These are phyloP conservation scores for Montipora foliosa DNA, from an alignment of 64 coral and sea anemone species.

Conservation along the genomic window DNA sequence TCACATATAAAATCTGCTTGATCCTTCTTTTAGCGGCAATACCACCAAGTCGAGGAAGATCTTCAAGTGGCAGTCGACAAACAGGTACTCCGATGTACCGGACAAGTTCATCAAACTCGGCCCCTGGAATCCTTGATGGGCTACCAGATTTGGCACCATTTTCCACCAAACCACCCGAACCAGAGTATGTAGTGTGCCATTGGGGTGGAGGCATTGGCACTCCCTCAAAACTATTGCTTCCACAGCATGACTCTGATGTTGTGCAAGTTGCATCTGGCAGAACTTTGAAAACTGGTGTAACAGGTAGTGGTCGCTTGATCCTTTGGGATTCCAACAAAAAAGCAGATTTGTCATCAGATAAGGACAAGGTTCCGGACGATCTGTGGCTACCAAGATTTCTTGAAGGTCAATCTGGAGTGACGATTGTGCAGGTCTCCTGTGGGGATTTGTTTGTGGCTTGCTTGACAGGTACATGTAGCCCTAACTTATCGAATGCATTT, in stretches of 20 bases:
- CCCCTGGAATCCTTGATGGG: slow-evolving; percentile 73
- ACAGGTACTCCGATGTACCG: slow-evolving; percentile 38
- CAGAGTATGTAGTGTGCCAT: slow-evolving; percentile 75
- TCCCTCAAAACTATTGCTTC: slow-evolving; percentile 73
- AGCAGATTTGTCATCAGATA: slow-evolving; percentile 32
- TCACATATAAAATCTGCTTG: neutral
- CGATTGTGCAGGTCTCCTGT: slow-evolving; percentile 94
- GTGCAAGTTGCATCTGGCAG: slow-evolving; percentile 90
- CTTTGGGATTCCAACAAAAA: slow-evolving; percentile 83
- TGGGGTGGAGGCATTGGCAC: slow-evolving; percentile 87
- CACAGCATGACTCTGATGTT: slow-evolving; percentile 89
- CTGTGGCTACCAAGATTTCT: slow-evolving; percentile 86
- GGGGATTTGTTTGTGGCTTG: slow-evolving; percentile 96
- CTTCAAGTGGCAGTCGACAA: slow-evolving; percentile 6
- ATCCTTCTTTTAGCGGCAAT: slow-evolving; percentile 66
- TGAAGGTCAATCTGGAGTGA: slow-evolving; percentile 88
- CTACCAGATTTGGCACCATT: slow-evolving; percentile 66
- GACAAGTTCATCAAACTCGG: slow-evolving; percentile 78
- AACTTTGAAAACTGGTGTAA: slow-evolving; percentile 86
- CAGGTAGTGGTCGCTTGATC: slow-evolving; percentile 85
- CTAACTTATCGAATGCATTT: too few relatives aligned
- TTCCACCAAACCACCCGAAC: slow-evolving; percentile 65
- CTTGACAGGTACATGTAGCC: slow-evolving; percentile 78
- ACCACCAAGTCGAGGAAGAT: slow-evolving; percentile 60
- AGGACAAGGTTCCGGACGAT: slow-evolving; percentile 18